Evolutionary conservation across 2,888 invertebrate genomes (phyloP).

Genomic region (Philereme transversata): DNA sequence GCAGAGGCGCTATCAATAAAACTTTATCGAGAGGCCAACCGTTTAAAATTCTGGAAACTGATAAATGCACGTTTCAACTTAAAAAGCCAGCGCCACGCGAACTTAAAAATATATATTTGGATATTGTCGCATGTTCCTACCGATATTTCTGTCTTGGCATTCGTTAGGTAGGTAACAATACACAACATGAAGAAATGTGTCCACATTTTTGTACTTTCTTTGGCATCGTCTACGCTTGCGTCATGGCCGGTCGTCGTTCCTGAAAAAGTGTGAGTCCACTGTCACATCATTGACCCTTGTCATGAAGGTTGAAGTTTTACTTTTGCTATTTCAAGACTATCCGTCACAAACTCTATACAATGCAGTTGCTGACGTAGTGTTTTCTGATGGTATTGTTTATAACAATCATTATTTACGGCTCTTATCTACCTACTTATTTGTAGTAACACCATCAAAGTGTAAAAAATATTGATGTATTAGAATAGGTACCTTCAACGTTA

Average conservation of each 20-base stretch:
- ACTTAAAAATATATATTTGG: conserved; percentile 41
- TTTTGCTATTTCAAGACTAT: conserved; percentile 14
- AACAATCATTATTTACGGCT: too few species aligned
- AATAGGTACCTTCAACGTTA: background rate
- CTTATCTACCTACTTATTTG: too few species aligned
- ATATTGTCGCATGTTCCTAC: conserved; percentile 48
- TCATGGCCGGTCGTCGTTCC: conserved; percentile 70
- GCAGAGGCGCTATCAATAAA: conserved; percentile 54
- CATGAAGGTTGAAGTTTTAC: conserved; percentile 45
- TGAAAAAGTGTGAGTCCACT: conserved; percentile 60
- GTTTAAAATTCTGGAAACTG: conserved; percentile 62
- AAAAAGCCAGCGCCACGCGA: conserved; percentile 43
- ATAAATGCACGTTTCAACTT: conserved; percentile 51
- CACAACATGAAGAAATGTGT: conserved; percentile 45
- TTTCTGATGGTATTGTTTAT: too few species aligned
- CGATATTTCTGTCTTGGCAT: conserved; percentile 60
- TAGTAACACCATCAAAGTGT: background rate
- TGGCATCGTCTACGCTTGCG: conserved; percentile 54
- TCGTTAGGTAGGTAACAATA: conserved; percentile 45
- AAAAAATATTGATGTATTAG: background rate
- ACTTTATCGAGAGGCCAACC: conserved; percentile 69
- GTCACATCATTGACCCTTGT: conserved; percentile 59
- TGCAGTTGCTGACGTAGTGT: background rate
- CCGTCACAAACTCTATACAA: background rate
- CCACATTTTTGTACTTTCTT: conserved; percentile 50